Base-by-base conservation (phyloP, 2,797 vertebrate species). In the Vireo griseus region DNA sequence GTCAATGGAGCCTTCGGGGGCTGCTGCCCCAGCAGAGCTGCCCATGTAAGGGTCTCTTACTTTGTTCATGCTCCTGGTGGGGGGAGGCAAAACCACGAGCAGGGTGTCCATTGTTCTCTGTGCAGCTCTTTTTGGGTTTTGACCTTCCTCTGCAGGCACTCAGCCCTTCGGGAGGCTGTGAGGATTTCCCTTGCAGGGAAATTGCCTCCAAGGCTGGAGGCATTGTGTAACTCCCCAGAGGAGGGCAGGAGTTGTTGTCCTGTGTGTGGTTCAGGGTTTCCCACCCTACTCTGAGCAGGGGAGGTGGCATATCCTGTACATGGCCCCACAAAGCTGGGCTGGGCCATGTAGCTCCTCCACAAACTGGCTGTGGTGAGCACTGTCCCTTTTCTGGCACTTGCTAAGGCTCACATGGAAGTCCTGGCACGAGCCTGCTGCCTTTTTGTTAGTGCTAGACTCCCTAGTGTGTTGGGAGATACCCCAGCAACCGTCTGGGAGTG, bases 21-120 rank as follows among this genome's bases (percentile, higher is more conserved):
- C 83, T 9, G 57, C 77, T 16, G 78, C 87, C 48, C 47, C 85
- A 0, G 58, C 95, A 42, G 90, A 83, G 57, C 81, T 85, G 78
- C 96, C 96, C 86, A 97, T 80, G 98, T 98, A 97, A 97, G 98
- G 52, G 13, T 88, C 69, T 66, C 33, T 67, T 67, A 13, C 24
- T 86, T 82, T 57, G 25, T 44, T 80, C 6, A 0, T 57, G 51
- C 26, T 65, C 13, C 21, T 48, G 22, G 7, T 9, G 31, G 45
- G 62, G 66, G 67, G 86, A 59, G 74, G 62, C 29, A 37, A 22
- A 73, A 25, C 2, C 2, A 2, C 12, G 0, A 9, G 11, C 29
- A 26, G 48, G 39, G 21, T 11, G 28, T 25, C 25, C 3, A 2
- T 20, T n/a, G 28, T 61, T 59, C 19, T 17, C 31, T 16, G 8